These are phyloP conservation scores for Danio tinwini DNA, from an alignment of 2,797 vertebrate genomes.

Conservation along the genomic window DNA sequence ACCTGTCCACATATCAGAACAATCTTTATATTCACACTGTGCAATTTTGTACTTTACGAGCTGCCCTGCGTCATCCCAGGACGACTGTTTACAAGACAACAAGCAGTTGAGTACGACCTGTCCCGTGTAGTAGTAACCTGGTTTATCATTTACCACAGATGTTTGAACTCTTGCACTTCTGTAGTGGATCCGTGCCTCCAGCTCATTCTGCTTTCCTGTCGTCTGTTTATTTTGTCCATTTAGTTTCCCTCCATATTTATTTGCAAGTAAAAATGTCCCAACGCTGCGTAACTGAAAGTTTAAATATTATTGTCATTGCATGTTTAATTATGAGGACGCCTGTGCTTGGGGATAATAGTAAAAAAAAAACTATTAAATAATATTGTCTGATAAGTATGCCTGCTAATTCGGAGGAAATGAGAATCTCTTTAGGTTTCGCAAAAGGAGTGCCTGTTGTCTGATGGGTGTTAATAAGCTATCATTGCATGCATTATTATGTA, in stretches of 20 bases:
- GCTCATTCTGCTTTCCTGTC: not conserved
- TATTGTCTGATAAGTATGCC: not conserved
- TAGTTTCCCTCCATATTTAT: not conserved
- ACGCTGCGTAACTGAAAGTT: not conserved
- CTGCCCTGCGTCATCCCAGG: slow-evolving; percentile 3
- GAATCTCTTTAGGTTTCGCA: not conserved
- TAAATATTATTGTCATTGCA: not conserved
- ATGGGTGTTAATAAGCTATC: not conserved
- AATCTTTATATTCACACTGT: slow-evolving; percentile 31
- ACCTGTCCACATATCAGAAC: slow-evolving; percentile 39
- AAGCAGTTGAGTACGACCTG: slow-evolving; percentile 16
- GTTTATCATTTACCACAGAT: slow-evolving; percentile 26
- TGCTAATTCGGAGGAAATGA: not conserved
- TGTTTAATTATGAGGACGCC: too few species aligned
- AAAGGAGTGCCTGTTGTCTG: not conserved
- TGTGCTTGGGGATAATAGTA: not conserved
- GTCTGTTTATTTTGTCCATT: not conserved
- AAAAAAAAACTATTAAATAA: too few species aligned
- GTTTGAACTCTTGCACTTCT: slow-evolving; percentile 12
- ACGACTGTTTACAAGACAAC: slow-evolving; percentile 35
- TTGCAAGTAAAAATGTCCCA: not conserved
- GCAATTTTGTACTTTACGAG: slow-evolving; percentile 21
- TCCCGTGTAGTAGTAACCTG: slow-evolving; percentile 30
- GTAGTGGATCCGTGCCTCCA: not conserved
- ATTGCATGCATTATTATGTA: not conserved